Base-by-base conservation (phyloP, 2,888 invertebrate species). In the Stenurella melanura region DNA sequence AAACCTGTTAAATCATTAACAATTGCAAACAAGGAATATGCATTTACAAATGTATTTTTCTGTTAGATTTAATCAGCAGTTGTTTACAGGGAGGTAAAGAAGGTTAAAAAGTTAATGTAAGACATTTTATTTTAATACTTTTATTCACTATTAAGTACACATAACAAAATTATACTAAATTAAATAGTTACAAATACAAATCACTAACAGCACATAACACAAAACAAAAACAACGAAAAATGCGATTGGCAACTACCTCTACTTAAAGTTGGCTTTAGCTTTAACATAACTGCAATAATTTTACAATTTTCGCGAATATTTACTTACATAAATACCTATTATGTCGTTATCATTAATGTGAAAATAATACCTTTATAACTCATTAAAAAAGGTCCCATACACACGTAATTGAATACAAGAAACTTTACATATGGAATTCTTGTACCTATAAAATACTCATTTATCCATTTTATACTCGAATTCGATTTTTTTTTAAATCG, bases 131-230 rank as follows among this genome's bases (percentile, higher is more conserved):
- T 50, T 50, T n/a, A 50, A 50, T 50, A 7, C 3, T 57, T 58
- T 21, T 42, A 18, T 66, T 42, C 50, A 66, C 42, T 64, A 38
- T 66, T 38, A 42, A 50, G 26, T 50, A n/a, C 26, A 67, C 21
- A 54, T 26, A 54, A 26, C 11, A 34, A 64, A 26, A 26, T 26
- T 11, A 54, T n/a, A 21, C 19, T 19, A 67, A 54, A 21, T 67
- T 67, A 67, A 67, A 67, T 54, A 54, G 38, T 54, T 19, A 54
- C 67, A 67, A 50, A 67, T 67, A 54, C 34, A 17, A 26, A 67
- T 67, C 67, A 67, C 54, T 67, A 50, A 67, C 38, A 18, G 26
- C 54, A 67, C 67, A 67, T 67, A 67, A 67, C 67, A 30, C 67
- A 67, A 67, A 67, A 67, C 67, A 67, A 54, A 15, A 67, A 66